These are phyloP conservation scores for Corynorhinus townsendii DNA, from an alignment of 2,113 vertebrate species.

Conservation along the genomic window DNA sequence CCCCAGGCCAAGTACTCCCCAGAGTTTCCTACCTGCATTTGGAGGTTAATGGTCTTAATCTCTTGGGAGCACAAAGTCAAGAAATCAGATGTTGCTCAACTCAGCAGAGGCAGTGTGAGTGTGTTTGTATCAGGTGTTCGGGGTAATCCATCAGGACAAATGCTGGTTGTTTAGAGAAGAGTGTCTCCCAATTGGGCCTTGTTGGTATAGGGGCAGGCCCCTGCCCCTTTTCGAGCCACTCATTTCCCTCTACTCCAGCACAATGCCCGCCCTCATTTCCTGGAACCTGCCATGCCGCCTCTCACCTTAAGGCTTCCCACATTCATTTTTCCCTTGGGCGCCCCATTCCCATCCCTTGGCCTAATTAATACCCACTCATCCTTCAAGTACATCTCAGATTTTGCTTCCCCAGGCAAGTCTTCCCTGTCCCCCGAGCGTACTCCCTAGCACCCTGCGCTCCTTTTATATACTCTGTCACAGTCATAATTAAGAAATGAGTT, in stretches of 20 bases:
- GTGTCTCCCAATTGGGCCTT: background rate
- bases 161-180: background rate
- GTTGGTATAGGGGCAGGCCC: background rate
- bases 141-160: background rate
- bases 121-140: background rate
- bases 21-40: background rate
- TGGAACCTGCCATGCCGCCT: background rate
- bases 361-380: background rate
- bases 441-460: background rate
- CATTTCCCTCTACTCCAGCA: background rate
- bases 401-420: background rate
- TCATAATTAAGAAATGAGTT: conserved; percentile 25
- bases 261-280: background rate
- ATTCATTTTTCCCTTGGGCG: background rate
- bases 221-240: background rate
- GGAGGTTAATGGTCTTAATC: background rate
- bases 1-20: background rate
- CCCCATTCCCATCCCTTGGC: background rate
- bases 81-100: background rate
- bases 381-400: background rate
- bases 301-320: background rate
- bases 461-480: background rate
- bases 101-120: background rate
- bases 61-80: background rate
- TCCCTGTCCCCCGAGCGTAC: background rate